Base-by-base conservation (phyloP, 64 coral and sea anemone species). In the Porites lutea region DNA sequence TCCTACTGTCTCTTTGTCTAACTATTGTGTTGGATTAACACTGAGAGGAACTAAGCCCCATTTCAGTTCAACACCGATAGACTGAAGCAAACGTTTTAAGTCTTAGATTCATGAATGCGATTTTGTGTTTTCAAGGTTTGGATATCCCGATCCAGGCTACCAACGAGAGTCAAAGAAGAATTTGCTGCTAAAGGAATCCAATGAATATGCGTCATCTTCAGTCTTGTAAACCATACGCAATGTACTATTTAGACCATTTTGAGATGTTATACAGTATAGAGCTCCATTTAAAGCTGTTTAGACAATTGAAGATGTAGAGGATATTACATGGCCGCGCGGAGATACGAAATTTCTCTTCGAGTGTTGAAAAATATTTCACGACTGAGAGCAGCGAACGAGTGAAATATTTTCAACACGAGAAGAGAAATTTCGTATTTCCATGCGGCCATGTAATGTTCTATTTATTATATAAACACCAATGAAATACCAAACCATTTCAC, bases 81-180 rank as follows among this genome's bases (percentile, higher is more conserved):
- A 57, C 21, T 3, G 0, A 12, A 71, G 4, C 68, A 71, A 3
- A 0, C 20, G 4, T 10, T 49, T 15, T 52, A 7, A 20, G 5
- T 22, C 6, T 11, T 10, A 8, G 6, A 6, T 6, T 23, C 2
- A 71, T 23, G 11, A 7, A 12, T 71, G 12, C 21, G 23, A 43
- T 27, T 71, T 21, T 71, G 10, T 71, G 3, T 11, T 15, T 48
- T 54, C 2, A 55, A 93, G 91, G 15, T 93, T 67, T 87, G 91
- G 91, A 4, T 93, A 93, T 54, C 91, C 91, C 13, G 91, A 93
- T 52, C 91, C 91, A 70, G 27, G 50, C 18, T 93, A 93, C 62
- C 91, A 87, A 13, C 86, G 50, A 48, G 85, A 44, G 91, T 93
- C 18, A 93, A 93, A 47, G 91, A 80, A 50, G 91, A 93, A 9